Evolutionary conservation across 2,888 invertebrate species (phyloP), one percentile per base, ranked within the genome.

Genomic region (Oscheius sp.): DNA sequence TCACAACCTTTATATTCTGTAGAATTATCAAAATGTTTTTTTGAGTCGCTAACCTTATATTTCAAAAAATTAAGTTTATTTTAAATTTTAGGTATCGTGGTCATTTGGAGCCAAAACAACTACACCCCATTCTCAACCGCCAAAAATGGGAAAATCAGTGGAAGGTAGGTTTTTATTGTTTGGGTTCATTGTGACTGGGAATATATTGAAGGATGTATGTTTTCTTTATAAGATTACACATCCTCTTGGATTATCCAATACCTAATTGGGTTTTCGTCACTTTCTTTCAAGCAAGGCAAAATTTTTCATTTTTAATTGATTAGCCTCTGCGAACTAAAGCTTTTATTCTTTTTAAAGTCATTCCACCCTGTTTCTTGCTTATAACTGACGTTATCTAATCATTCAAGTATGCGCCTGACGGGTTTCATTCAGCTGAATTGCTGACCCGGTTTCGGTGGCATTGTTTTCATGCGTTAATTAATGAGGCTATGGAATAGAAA

Each of bases 51-150:
- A n/a, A n/a, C n/a, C n/a, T n/a, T n/a, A n/a, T n/a, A n/a, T n/a
- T n/a, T n/a, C n/a, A n/a, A n/a, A n/a, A n/a, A n/a, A n/a, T n/a
- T n/a, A n/a, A n/a, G n/a, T n/a, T n/a, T n/a, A n/a, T n/a, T n/a
- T n/a, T n/a, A n/a, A n/a, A n/a, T 64, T 75, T 17, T 62, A 75
- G 73, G 77, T 77, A 2, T 67, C 77, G 9, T 77, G 77, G 77
- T 77, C 77, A 8, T 77, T 77, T 30, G 70, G 64, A n/a, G 70
- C 77, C 22, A 77, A 75, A 56, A 63, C 73, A 22, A 59, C 70
- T 2, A 70, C 77, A 32, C 74, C 74, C 17, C 77, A 77, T 57
- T 73, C 73, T 17, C 74, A 75, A 45, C 77, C 77, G 17, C 75
- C 75, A 20, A 32, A n/a, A n/a, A 41, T 41, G 41, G n/a, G n/a